Percentiles rank a stretch among this genome's conserved stretches.
These are phyloP conservation scores for Metopia argyrocephala DNA, from an alignment of 2,888 invertebrate genomes.

Conservation along the genomic window DNA sequence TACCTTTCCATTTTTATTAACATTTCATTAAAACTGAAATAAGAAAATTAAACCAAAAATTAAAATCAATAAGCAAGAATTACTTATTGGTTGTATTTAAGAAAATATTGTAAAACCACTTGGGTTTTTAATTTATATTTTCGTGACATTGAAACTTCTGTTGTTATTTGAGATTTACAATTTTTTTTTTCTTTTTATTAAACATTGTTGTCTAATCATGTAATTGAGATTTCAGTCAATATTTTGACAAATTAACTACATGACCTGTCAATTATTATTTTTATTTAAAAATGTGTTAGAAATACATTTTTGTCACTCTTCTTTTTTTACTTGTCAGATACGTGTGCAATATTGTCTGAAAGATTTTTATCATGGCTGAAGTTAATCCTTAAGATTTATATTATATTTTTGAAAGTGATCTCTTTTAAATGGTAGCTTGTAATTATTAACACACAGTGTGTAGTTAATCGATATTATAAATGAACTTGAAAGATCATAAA, in stretches of 20 bases:
- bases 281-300: neutral
- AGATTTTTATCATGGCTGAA: neutral
- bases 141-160: constrained; percentile 53
- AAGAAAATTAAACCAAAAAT: neutral
- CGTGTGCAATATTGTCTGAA: constrained; percentile 17
- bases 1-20: constrained; percentile 39
- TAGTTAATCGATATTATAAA: no score
- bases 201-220: constrained; percentile 14
- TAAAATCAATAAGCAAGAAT: constrained; percentile 30
- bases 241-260: constrained; percentile 48
- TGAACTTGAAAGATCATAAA: no score
- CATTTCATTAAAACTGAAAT: neutral
- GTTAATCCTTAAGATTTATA: neutral
- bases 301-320: constrained; percentile 13
- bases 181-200: constrained; percentile 5
- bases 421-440: no score
- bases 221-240: constrained; percentile 39
- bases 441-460: no score
- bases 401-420: neutral
- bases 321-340: no score
- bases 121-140: neutral
- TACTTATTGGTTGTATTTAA: constrained; percentile 11
- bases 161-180: constrained; percentile 19
- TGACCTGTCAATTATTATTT: constrained; percentile 10
- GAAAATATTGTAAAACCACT: neutral